Evolutionary conservation across 2,888 invertebrate species (phyloP).

Genomic region (Scaeva pyrastri): DNA sequence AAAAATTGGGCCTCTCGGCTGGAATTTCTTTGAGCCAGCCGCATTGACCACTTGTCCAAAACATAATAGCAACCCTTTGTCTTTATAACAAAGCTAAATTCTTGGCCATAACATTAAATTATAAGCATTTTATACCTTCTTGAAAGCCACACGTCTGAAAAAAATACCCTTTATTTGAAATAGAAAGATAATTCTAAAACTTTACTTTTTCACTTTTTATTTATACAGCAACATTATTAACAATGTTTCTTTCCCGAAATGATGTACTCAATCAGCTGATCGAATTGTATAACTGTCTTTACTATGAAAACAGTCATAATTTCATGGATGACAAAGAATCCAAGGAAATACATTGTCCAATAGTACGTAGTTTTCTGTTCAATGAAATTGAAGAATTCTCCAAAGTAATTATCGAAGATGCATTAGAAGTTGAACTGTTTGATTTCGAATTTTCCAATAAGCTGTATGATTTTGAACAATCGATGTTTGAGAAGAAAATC

Average conservation of each 20-base stretch:
- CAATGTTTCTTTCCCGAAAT: neutral
- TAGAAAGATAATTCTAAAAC: too few species aligned
- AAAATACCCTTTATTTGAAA: too few species aligned
- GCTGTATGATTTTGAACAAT: neutral
- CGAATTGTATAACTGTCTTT: neutral
- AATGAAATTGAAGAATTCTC: slow-evolving; percentile 7
- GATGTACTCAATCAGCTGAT: neutral
- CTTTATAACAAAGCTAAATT: too few species aligned
- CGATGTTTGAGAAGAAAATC: neutral
- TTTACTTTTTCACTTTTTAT: neutral
- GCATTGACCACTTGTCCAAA: too few species aligned
- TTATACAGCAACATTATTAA: neutral
- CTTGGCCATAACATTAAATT: too few species aligned
- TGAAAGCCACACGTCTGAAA: too few species aligned
- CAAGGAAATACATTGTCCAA: neutral
- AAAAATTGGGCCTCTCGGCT: too few species aligned
- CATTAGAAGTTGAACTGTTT: neutral
- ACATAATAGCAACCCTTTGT: too few species aligned
- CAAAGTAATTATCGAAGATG: neutral
- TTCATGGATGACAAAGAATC: neutral
- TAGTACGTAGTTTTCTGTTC: neutral
- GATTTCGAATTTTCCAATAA: slow-evolving; percentile 10
- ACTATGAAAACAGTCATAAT: neutral
- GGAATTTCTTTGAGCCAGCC: too few species aligned
- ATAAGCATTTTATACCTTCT: too few species aligned